Base-by-base conservation (phyloP, 2,797 vertebrate genomes). In the Catostomus latipinnis region DNA sequence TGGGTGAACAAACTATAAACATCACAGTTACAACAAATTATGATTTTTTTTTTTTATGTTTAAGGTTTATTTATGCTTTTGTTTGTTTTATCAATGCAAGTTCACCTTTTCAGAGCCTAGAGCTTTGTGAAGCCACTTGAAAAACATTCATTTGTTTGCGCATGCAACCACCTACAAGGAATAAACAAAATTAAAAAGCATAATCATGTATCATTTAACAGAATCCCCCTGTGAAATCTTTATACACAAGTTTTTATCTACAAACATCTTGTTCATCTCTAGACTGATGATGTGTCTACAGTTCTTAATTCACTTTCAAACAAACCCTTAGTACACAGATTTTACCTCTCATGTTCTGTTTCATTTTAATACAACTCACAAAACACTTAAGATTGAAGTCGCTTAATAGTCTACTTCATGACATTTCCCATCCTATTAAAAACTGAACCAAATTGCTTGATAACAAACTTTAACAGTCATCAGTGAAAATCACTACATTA, bases 171-270 rank as follows among this genome's bases (percentile, higher is more conserved):
- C 0, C 4, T 34, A 58, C 48, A 62, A 43, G 18, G 53, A 75
- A 70, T 18, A 13, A 58, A 53, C n/a, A 78, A 71, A 73, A 74
- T 74, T 74, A 6, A 74, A 34, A 54, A 62, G 57, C 11, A 0
- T 22, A 74, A 34, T 78, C 71, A 71, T 73, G 79, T 74, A 74
- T 74, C 70, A 78, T 84, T 84, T 46, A 81, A 65, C 70, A 62
- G 22, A 62, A 69, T 81, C 58, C 53, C 58, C 48, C 34, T 1
- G 50, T 54, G 54, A 63, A 73, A 57, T 16, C 46, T 63, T 48
- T 16, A 81, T 14, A 63, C 13, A 68, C 49, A 34, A 52, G 76
- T 78, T 71, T 34, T 43, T 61, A 62, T 50, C 46, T 11, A 46
- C 58, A 76, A 16, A 67, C 69, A 50, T 67, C 50, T 34, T 16